Conservation (phyloP, 2,888 invertebrate species). For the Dasypogon diadema region DNA sequence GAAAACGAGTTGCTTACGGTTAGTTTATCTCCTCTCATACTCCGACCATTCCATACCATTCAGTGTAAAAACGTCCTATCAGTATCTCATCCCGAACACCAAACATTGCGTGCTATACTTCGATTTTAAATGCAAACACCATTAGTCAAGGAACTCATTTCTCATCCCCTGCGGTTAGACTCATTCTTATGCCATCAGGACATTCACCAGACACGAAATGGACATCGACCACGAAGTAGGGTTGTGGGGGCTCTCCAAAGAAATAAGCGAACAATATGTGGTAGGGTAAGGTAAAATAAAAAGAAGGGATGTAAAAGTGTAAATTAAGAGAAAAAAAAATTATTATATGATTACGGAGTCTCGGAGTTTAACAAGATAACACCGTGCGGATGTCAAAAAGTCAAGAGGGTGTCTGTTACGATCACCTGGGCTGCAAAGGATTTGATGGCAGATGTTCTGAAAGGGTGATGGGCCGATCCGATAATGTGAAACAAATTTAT, state of each 20-base stretch:
- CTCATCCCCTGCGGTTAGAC: slow-evolving; percentile 27
- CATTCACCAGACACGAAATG: slow-evolving; percentile 48
- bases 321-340: slow-evolving; percentile 26
- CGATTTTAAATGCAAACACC: slow-evolving; percentile 56
- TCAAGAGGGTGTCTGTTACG: not conserved
- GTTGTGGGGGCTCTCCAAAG: slow-evolving; percentile 8
- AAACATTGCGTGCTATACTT: slow-evolving; percentile 54
- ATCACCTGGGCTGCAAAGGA: slow-evolving; percentile 4
- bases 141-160: slow-evolving; percentile 53
- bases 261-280: not conserved
- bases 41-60: not conserved
- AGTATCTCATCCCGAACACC: slow-evolving; percentile 41
- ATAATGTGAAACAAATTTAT: not conserved
- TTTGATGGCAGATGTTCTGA: slow-evolving; percentile 1
- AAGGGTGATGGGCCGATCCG: not conserved
- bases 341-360: slow-evolving; percentile 35
- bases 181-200: slow-evolving; percentile 35
- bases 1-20: not conserved
- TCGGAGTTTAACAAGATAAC: not conserved
- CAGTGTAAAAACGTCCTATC: slow-evolving; percentile 20
- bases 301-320: not conserved
- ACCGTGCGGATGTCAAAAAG: not conserved
- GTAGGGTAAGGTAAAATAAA: not conserved
- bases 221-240: slow-evolving; percentile 39
- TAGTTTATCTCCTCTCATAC: slow-evolving; percentile 34